Evolutionary conservation across 2,113 vertebrate species (phyloP), one percentile per base, ranked within the genome.

Genomic region (Epinephelus moara): DNA sequence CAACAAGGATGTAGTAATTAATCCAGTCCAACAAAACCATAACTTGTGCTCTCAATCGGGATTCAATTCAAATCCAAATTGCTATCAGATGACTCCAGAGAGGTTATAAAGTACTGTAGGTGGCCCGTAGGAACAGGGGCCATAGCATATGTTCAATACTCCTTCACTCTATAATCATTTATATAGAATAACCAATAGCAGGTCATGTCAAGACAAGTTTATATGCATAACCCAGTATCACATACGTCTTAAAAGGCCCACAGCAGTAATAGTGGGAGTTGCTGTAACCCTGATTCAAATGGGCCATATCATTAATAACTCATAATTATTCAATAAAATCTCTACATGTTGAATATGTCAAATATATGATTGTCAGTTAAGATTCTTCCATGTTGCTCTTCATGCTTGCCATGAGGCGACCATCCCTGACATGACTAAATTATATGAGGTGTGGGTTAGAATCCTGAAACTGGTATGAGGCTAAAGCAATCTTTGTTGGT

Each of bases 11-110:
- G 33, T 59, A 47, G 25, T 60, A 25, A 40, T 10, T 42, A 25
- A 61, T 80, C 60, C 21, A 55, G 15, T 55, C 23, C 4, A 70
- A 21, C 8, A 42, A 5, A 67, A 27, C 60, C 19, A 45, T 37
- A 23, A 72, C 42, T 74, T 3, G 62, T 4, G 45, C 37, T 72
- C 47, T 50, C 33, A 66, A 69, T 84, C 68, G 33, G 19, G 50
- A 57, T 55, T 57, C 4, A 57, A 49, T 30, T 74, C 21, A 69
- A 68, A 56, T 42, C 18, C 14, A 45, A 17, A 6, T 12, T 21
- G 0, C 17, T 17, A 6, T 42, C 10, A 56, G 10, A n/a, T 45
- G 23, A 42, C 6, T 72, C 49, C 18, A 42, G 6, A 18, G 18
- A 14, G 19, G 18, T 10, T 4, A 13, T 14, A 7, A n/a, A 10